A percentile compares a stretch with the other conserved stretches of the same genome.
Evolutionary conservation across 2,888 invertebrate species (phyloP).

Genomic region (Eubasilissa splendida): DNA sequence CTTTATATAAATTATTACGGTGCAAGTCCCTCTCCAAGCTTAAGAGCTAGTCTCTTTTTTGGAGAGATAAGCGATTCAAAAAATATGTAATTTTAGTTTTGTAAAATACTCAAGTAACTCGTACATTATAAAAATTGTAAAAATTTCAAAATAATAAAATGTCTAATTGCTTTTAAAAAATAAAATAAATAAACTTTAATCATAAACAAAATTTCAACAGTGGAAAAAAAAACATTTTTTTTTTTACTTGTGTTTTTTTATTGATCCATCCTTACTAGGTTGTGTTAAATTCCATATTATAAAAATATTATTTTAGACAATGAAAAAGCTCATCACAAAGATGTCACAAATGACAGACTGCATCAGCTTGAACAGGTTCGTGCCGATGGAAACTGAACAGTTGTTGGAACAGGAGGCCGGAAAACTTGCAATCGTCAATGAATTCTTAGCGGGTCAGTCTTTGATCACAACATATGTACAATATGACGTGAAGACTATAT

Average conservation of each 20-base stretch:
- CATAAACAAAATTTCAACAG: too few relatives aligned
- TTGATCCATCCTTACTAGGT: not conserved
- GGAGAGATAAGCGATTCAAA: too few relatives aligned
- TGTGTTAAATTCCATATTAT: not conserved
- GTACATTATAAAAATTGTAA: too few relatives aligned
- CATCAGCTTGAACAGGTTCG: slow-evolving; percentile 75
- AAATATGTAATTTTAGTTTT: too few relatives aligned
- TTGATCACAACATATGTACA: not conserved
- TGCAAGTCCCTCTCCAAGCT: too few relatives aligned
- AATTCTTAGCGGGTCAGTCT: slow-evolving; percentile 79
- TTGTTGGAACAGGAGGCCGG: slow-evolving; percentile 74
- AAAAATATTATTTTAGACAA: slow-evolving; percentile 37
- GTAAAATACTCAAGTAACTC: too few relatives aligned
- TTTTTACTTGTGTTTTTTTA: not conserved
- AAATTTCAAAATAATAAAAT: too few relatives aligned
- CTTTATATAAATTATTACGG: too few relatives aligned
- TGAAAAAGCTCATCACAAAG: slow-evolving; percentile 67
- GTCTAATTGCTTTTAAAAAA: too few relatives aligned
- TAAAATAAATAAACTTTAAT: too few relatives aligned
- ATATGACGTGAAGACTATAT: slow-evolving; percentile 63
- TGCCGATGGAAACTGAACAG: slow-evolving; percentile 69
- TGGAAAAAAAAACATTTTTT: too few relatives aligned
- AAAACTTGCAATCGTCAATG: slow-evolving; percentile 73
- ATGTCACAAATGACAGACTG: slow-evolving; percentile 76
- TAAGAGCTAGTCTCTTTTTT: too few relatives aligned